Evolutionary conservation across 1,140 invertebrate species (phyloP).

Genomic region (Campoletis sonorensis): DNA sequence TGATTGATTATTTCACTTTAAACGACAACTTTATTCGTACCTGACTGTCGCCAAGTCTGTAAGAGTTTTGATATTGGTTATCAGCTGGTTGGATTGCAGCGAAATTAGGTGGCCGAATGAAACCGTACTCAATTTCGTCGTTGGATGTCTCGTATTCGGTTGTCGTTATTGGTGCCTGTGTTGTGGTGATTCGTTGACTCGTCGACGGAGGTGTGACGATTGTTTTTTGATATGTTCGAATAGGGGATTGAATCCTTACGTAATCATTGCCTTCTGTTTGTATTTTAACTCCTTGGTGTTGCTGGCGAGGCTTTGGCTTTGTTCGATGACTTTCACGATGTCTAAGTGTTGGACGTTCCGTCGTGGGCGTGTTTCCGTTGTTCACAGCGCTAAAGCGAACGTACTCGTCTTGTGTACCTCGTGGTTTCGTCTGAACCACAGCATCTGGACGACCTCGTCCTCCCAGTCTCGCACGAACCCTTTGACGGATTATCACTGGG

Average conservation of each 20-base stretch:
- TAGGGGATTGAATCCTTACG: constrained; percentile 65
- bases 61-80: constrained; percentile 46
- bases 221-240: constrained; percentile 51
- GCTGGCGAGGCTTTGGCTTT: constrained; percentile 59
- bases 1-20: no score
- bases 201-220: constrained; percentile 52
- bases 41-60: constrained; percentile 54
- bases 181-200: constrained; percentile 46
- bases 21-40: constrained; percentile 42
- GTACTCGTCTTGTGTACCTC: constrained; percentile 70
- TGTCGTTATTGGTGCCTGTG: constrained; percentile 49
- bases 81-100: constrained; percentile 59
- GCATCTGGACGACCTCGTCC: constrained; percentile 65
- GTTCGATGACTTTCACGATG: constrained; percentile 52
- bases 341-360: constrained; percentile 21
- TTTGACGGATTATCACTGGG: constrained; percentile 67
- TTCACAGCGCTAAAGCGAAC: constrained; percentile 73
- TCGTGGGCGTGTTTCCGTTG: constrained; percentile 38
- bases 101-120: constrained; percentile 69
- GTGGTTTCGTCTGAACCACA: constrained; percentile 66
- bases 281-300: constrained; percentile 60
- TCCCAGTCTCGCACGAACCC: constrained; percentile 63
- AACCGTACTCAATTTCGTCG: constrained; percentile 69
- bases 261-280: constrained; percentile 71
- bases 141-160: constrained; percentile 44